Conservation (phyloP, 2,797 vertebrate species). For the Gouania willdenowi region DNA sequence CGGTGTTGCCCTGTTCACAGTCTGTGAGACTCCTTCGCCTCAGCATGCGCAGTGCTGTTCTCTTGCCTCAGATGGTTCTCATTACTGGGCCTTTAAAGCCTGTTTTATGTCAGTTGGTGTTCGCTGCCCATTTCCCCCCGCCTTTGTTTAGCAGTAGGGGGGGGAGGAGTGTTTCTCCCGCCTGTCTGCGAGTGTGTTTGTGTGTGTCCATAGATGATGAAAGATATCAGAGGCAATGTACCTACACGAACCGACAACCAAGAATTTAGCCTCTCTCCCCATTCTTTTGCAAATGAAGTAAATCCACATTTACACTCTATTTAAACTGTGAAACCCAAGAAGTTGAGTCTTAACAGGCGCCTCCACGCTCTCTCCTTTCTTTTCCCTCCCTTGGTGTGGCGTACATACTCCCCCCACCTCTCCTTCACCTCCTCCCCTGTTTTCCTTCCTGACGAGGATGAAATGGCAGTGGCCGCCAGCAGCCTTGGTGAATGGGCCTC, state of each 20-base stretch:
- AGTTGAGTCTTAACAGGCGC: constrained; percentile 48
- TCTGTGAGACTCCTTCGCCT: constrained; percentile 36
- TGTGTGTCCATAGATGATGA: constrained; percentile 40
- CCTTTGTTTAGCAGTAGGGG: constrained; percentile 64
- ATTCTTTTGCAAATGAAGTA: constrained; percentile 53
- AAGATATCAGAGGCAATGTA: constrained; percentile 27
- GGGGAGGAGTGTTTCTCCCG: constrained; percentile 42
- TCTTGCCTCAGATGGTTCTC: constrained; percentile 77
- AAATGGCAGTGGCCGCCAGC: constrained; percentile 41
- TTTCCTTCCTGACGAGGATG: constrained; percentile 61
- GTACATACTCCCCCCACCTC: constrained; percentile 12
- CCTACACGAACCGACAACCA: constrained; percentile 26
- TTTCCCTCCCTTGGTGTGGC: constrained; percentile 48
- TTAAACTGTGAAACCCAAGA: constrained; percentile 67
- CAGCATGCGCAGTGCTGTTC: constrained; percentile 43
- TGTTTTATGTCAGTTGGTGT: constrained; percentile 78
- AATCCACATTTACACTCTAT: constrained; percentile 60
- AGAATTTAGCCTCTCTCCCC: constrained; percentile 25
- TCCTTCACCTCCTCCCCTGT: constrained; percentile 47
- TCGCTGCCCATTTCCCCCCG: constrained; percentile 62
- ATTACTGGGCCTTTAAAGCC: constrained; percentile 78
- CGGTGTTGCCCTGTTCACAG: constrained; percentile 32
- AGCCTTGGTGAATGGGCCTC: constrained; percentile 49
- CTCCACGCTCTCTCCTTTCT: constrained; percentile 25
- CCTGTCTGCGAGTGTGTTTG: constrained; percentile 25